A percentile compares a stretch with the other conserved stretches of the same genome.
These are phyloP conservation scores for Sebastes taczanowskii DNA, from an alignment of 2,797 vertebrate species.

Conservation along the genomic window DNA sequence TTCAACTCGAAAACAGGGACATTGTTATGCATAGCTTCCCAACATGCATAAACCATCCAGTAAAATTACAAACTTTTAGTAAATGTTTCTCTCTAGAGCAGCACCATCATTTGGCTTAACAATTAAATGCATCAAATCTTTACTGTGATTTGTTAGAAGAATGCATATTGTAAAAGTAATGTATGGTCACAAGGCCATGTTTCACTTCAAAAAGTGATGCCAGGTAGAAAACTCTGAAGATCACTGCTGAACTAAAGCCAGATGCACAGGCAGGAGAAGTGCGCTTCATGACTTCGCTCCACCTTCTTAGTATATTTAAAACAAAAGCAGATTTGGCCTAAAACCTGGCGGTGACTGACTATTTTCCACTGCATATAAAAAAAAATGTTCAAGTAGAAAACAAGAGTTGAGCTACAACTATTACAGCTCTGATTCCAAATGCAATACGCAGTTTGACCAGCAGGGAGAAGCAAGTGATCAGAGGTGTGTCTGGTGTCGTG, in stretches of 20 bases:
- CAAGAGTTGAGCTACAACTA: not conserved
- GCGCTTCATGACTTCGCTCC: not conserved
- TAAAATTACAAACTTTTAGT: not conserved
- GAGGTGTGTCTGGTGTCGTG: not conserved
- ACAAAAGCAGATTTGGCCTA: conserved; percentile 4
- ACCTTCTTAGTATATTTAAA: not conserved
- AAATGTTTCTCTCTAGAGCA: conserved; percentile 16
- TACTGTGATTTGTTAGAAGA: not conserved
- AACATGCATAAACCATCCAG: not conserved
- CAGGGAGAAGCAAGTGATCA: conserved; percentile 53
- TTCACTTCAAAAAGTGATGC: not conserved
- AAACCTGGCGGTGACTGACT: not conserved
- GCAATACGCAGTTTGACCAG: conserved; percentile 49
- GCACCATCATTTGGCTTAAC: conserved; percentile 30
- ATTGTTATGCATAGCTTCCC: not conserved
- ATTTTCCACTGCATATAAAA: not conserved
- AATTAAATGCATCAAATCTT: not conserved
- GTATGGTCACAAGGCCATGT: not conserved
- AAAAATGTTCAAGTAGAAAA: conserved; percentile 17
- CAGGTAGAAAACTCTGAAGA: not conserved
- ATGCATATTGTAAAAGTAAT: not conserved
- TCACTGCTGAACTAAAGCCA: not conserved
- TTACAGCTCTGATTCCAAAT: not conserved
- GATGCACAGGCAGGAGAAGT: not conserved
- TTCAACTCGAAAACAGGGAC: not conserved